These are phyloP conservation scores for Rhinichthys klamathensis DNA, from an alignment of 2,113 vertebrate species.

Conservation along the genomic window DNA sequence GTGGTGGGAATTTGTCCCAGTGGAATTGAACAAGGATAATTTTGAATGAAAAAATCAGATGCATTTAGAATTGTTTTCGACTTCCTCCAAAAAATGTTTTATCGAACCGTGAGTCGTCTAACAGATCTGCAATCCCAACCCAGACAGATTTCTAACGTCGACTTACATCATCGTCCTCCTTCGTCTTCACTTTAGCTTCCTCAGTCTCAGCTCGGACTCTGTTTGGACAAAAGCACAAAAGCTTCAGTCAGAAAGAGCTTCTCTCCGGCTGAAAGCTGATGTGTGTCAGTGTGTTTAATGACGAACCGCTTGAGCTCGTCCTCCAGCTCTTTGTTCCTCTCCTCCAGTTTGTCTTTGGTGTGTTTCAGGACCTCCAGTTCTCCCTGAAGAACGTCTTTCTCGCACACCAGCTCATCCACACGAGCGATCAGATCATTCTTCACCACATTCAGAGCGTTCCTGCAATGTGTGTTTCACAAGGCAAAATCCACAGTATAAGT, in stretches of 20 bases:
- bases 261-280: neutral
- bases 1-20: neutral
- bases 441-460: constrained; percentile 96
- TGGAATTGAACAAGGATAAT: neutral
- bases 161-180: constrained; percentile 94
- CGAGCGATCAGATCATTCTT: constrained; percentile 95
- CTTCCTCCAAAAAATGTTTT: too few relatives aligned
- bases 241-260: neutral
- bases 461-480: constrained; percentile 56
- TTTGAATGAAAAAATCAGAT: neutral
- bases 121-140: neutral
- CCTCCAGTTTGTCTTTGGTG: constrained; percentile 89
- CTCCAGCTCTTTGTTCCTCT: constrained; percentile 92
- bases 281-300: neutral
- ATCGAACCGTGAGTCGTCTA: neutral
- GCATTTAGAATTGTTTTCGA: neutral
- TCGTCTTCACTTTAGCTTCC: constrained; percentile 86
- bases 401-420: constrained; percentile 92
- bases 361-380: constrained; percentile 87
- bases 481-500: neutral
- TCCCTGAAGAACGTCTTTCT: constrained; percentile 88
- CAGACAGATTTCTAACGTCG: constrained; percentile 26
- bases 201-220: constrained; percentile 90
- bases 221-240: constrained; percentile 7
- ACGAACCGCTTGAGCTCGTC: constrained; percentile 92